Base-by-base conservation (phyloP, 2,888 invertebrate species). In the Apodemia zela region DNA sequence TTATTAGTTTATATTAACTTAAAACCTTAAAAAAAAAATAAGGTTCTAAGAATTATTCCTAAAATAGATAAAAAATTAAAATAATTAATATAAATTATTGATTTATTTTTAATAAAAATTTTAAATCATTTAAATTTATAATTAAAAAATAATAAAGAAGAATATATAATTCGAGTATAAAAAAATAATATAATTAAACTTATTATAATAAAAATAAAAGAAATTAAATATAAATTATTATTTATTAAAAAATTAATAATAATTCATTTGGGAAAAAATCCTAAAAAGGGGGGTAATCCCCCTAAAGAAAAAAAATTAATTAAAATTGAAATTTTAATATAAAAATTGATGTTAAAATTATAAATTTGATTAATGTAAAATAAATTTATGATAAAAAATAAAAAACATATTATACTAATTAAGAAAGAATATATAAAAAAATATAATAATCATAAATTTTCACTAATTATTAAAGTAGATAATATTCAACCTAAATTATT, bases 181-280 rank as follows among this genome's bases (percentile, higher is more conserved):
- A 86, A 92, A 83, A 84, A 93, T 82, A 93, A 77, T 65, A 89
- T 90, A 75, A 93, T 84, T 88, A 93, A 83, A 59, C 93, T 92
- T 78, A 83, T 78, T 77, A 92, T 77, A 71, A 93, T 78, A 83
- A 93, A 86, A 73, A 92, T 78, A 71, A 88, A 79, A 68, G 82
- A 76, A 79, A 92, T 66, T 65, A 90, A 65, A 72, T 78, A 81
- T 76, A 85, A 81, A 47, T 90, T 82, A 75, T 81, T 88, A 63
- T 75, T 70, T 68, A 92, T 81, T 85, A 93, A 68, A 74, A 79
- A 84, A 85, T 93, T 92, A 78, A 94, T 92, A 66, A 92, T 78
- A 73, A 93, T 74, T 92, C 93, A 93, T 92, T 94, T 94, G 3
- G 93, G 93, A 0, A 93, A 81, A 87, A 94, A 94, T 86, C 94